These are phyloP conservation scores for Craniophora ligustri DNA, from an alignment of 2,888 invertebrate genomes.

Conservation along the genomic window DNA sequence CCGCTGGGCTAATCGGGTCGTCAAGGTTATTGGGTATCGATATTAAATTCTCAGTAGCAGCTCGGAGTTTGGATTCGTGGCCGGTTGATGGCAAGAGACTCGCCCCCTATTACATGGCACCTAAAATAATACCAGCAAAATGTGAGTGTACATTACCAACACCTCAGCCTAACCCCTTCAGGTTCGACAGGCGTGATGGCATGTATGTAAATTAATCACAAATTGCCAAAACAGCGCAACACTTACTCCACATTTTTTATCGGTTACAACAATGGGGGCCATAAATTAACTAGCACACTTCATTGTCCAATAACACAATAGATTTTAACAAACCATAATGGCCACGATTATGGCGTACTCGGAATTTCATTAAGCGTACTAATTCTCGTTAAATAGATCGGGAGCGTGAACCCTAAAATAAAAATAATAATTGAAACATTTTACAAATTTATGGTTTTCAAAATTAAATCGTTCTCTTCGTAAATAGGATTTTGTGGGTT, in stretches of 20 bases:
- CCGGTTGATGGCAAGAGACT: too few relatives aligned
- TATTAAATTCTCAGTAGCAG: too few relatives aligned
- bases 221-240: constrained; percentile 6
- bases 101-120: too few relatives aligned
- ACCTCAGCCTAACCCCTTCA: too few relatives aligned
- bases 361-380: constrained; percentile 80
- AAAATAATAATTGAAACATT: constrained; percentile 24
- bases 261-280: constrained; percentile 44
- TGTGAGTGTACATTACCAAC: too few relatives aligned
- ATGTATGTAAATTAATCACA: constrained; percentile 23
- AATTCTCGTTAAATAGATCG: constrained; percentile 41
- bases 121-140: too few relatives aligned
- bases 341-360: constrained; percentile 70
- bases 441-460: constrained; percentile 7
- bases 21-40: too few relatives aligned
- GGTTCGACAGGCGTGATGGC: too few relatives aligned
- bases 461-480: constrained; percentile 1
- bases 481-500: background rate
- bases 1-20: too few relatives aligned
- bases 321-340: constrained; percentile 80
- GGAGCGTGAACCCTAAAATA: constrained; percentile 38
- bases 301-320: constrained; percentile 78
- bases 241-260: constrained; percentile 15
- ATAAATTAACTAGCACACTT: constrained; percentile 70
- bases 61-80: too few relatives aligned